These are phyloP conservation scores for Corythaeola cristata DNA, from an alignment of 2,113 vertebrate species.

Conservation along the genomic window DNA sequence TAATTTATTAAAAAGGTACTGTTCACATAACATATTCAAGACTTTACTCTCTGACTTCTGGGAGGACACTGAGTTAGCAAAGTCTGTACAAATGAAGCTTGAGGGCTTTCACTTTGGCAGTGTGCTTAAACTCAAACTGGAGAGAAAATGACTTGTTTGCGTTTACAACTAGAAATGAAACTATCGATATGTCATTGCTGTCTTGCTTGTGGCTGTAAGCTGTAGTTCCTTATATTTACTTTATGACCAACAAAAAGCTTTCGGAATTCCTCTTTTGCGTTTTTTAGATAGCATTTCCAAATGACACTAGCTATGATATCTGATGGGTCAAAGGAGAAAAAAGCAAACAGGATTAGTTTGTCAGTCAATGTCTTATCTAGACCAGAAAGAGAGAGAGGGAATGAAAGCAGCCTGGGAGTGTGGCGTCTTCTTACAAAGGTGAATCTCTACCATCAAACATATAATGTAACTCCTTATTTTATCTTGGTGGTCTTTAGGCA, in stretches of 20 bases:
- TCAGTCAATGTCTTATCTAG: neutral
- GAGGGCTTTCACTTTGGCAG: neutral
- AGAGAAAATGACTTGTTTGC: neutral
- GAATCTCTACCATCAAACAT: neutral
- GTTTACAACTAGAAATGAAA: neutral
- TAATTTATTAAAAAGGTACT: neutral
- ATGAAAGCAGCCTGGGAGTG: neutral
- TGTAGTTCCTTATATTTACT: neutral
- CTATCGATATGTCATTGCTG: neutral
- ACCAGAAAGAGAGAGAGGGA: neutral
- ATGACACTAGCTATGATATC: neutral
- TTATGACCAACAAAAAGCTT: neutral
- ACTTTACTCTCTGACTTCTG: neutral
- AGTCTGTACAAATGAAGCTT: neutral
- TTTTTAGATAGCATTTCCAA: neutral
- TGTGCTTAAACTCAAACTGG: neutral
- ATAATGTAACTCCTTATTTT: neutral
- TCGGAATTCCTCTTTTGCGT: neutral
- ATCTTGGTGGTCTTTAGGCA: neutral
- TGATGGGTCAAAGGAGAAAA: neutral
- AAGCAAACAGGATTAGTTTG: neutral
- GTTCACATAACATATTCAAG: neutral
- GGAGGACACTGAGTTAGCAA: neutral
- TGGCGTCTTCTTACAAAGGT: neutral
- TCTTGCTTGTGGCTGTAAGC: neutral